Evolutionary conservation across 2,113 vertebrate genomes (phyloP), one percentile per base, ranked within the genome.

Genomic region (Daubentonia madagascariensis): DNA sequence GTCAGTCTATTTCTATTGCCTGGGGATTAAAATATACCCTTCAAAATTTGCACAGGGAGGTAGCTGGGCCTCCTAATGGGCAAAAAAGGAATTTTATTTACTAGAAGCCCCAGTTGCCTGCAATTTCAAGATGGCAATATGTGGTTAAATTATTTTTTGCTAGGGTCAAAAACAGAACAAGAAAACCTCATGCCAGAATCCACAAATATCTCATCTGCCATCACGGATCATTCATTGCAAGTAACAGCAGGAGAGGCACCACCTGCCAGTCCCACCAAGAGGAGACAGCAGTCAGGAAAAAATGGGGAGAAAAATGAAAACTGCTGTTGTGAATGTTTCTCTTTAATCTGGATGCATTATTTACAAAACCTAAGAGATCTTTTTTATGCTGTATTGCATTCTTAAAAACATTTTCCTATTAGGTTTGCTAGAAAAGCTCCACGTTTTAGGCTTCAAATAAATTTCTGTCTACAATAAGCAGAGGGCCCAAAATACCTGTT

Each of bases 391-490:
- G 8, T 37, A 25, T 78, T 93, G 35, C 43, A 78, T 85, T 83
- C 61, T 79, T 92, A 72, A 93, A 89, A 89, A 81, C 6, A 75
- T 48, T 54, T 84, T 97, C 54, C 70, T 96, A 63, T 87, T 97
- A 67, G 16, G 13, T 84, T 94, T 96, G 6, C 81, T 97, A 86
- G 81, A 48, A 75, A 63, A 18, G 5, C 43, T 91, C 54, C 18
- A 52, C 22, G 9, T 76, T 92, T 65, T n/a, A 65, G 57, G 73
- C 20, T 16, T 25, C n/a, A 35, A 30, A 50, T 94, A 70, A 40
- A 85, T 98, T 89, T 95, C 93, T 65, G 28, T 98, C 92, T 93
- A 13, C 91, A 86, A 37, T 25, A 76, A 96, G 89, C 75, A 94
- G 35, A 89, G 48, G 57, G 63, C 78, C 93, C 57, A 61, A 96